These are phyloP conservation scores for Ophiodon elongatus DNA, from an alignment of 2,113 vertebrate species.

Conservation along the genomic window DNA sequence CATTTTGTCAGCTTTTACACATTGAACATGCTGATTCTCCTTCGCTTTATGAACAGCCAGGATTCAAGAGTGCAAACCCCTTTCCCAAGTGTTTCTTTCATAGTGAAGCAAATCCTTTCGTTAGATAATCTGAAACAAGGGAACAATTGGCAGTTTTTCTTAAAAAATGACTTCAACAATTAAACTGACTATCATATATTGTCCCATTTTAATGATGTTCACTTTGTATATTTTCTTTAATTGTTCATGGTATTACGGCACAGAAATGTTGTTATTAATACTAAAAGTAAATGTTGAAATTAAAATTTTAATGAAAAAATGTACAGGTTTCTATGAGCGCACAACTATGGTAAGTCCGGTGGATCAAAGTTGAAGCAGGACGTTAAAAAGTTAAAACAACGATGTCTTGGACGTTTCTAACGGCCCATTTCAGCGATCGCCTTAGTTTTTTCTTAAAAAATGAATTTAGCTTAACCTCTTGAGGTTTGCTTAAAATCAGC, in stretches of 20 bases:
- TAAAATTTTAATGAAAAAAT: not conserved
- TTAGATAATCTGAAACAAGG: not conserved
- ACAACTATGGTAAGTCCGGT: not conserved
- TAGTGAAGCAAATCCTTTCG: not conserved
- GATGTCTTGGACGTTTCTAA: not conserved
- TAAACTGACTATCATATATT: not conserved
- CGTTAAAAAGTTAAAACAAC: not conserved
- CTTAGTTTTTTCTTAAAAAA: not conserved
- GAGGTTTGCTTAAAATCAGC: not conserved
- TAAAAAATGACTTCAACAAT: not conserved
- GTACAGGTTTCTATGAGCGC: not conserved
- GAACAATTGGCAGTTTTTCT: not conserved
- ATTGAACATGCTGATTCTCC: not conserved
- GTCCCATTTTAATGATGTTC: not conserved
- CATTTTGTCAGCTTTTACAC: not conserved
- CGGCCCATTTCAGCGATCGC: not conserved
- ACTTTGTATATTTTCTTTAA: not conserved
- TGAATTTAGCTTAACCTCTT: not conserved
- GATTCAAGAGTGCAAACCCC: not conserved
- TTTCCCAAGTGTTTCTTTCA: not conserved
- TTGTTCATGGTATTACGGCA: not conserved
- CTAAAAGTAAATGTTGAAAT: not conserved
- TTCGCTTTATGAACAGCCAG: not conserved
- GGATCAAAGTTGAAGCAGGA: not conserved
- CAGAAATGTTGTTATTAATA: not conserved